Evolutionary conservation across 2,113 vertebrate genomes (phyloP).

Genomic region (Lophochroa leadbeateri): DNA sequence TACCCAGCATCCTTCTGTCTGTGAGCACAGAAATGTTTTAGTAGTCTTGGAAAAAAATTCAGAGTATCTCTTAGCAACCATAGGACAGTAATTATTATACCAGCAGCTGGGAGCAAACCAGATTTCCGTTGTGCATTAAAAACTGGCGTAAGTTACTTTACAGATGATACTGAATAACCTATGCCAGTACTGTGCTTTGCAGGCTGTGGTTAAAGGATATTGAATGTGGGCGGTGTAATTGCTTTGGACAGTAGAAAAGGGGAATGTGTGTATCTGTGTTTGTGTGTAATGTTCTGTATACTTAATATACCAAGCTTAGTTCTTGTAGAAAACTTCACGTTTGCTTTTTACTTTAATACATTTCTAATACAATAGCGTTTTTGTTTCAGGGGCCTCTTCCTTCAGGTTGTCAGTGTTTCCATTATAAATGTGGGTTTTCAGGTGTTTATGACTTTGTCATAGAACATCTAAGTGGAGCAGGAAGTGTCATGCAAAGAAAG

Average conservation of each 20-base stretch:
- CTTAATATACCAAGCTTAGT: background rate
- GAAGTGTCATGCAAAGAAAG: background rate
- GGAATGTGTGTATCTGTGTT: constrained; percentile 37
- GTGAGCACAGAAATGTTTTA: constrained; percentile 74
- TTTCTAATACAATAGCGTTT: background rate
- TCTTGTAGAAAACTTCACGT: constrained; percentile 1
- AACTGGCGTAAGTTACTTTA: constrained; percentile 88
- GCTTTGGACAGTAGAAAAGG: constrained; percentile 44
- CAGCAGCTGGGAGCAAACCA: constrained; percentile 91
- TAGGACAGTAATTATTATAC: constrained; percentile 94
- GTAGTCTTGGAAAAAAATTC: constrained; percentile 78
- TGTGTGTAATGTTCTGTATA: background rate
- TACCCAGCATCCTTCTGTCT: constrained; percentile 85
- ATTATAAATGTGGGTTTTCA: background rate
- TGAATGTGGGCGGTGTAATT: constrained; percentile 74
- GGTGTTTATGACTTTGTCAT: background rate
- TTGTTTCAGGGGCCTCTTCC: background rate
- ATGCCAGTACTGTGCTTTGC: constrained; percentile 78
- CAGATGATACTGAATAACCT: constrained; percentile 83
- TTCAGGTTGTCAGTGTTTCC: background rate
- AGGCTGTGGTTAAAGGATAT: constrained; percentile 73
- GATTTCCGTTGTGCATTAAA: constrained; percentile 92
- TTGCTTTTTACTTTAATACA: background rate
- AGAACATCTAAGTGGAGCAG: background rate
- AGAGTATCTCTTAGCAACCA: constrained; percentile 92